Percentiles rank a stretch among this genome's conserved stretches.
These are phyloP conservation scores for Peromyscus eremicus DNA, from an alignment of 2,797 vertebrate species.

Conservation along the genomic window DNA sequence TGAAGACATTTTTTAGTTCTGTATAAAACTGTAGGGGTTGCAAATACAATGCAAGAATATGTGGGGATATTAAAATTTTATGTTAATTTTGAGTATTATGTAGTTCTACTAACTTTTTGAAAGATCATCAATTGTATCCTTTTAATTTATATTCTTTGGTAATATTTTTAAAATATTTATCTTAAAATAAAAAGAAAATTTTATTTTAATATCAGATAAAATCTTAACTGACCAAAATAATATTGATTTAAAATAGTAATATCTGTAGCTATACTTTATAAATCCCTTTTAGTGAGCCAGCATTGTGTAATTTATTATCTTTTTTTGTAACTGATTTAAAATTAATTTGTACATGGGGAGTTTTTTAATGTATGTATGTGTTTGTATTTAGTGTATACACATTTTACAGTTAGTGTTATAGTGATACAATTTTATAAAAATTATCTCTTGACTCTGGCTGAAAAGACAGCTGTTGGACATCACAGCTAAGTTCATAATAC, in stretches of 20 bases:
- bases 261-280: not conserved
- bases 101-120: not conserved
- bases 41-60: not conserved
- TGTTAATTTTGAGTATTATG: not conserved
- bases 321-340: not conserved
- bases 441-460: not conserved
- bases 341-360: not conserved
- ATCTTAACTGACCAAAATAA: not conserved
- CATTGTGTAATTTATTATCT: not conserved
- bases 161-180: not conserved
- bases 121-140: not conserved
- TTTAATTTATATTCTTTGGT: not conserved
- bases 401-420: not conserved
- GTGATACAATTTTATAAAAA: not conserved
- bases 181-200: slow-evolving; percentile 19
- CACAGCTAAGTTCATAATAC: not conserved
- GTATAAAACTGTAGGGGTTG: not conserved
- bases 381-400: not conserved
- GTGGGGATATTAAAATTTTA: not conserved
- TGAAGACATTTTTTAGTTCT: not conserved
- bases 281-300: not conserved
- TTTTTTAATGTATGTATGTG: not conserved
- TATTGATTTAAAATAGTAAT: not conserved
- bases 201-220: not conserved
- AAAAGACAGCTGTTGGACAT: not conserved